Conservation (phyloP, 1,140 invertebrate genomes). For the Centruroides vittatus region DNA sequence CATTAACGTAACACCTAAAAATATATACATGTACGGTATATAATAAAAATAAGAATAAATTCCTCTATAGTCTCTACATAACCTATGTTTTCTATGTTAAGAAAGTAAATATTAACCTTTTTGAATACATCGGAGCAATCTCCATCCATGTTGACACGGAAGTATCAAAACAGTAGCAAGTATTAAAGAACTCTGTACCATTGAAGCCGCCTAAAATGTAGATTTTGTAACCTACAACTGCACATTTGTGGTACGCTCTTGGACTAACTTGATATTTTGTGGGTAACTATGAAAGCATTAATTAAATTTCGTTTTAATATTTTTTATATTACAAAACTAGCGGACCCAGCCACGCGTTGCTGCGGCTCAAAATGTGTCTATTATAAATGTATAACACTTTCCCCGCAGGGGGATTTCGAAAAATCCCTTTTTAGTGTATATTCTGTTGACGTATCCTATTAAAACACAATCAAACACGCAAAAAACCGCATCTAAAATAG, state of each 20-base stretch:
- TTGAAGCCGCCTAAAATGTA: slow-evolving; percentile 66
- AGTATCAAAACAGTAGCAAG: slow-evolving; percentile 49
- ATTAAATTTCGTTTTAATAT: background rate
- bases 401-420: no score
- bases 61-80: background rate
- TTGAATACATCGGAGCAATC: slow-evolving; percentile 53
- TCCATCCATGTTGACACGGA: slow-evolving; percentile 45
- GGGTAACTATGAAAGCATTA: background rate
- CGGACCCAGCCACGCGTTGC: no score
- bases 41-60: background rate
- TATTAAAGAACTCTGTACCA: slow-evolving; percentile 51
- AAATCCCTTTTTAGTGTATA: no score
- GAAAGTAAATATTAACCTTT: background rate
- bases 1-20: slow-evolving; percentile 54
- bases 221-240: slow-evolving; percentile 41
- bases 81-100: background rate
- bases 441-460: no score
- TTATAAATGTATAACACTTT: no score
- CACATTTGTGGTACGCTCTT: slow-evolving; percentile 53
- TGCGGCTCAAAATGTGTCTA: no score
- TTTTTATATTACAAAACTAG: no score
- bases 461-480: no score
- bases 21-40: no score
- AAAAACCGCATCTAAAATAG: no score
- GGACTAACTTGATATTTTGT: slow-evolving; percentile 22